These are phyloP conservation scores for Littorina saxatilis DNA, from an alignment of 1,140 invertebrate genomes.

Conservation along the genomic window DNA sequence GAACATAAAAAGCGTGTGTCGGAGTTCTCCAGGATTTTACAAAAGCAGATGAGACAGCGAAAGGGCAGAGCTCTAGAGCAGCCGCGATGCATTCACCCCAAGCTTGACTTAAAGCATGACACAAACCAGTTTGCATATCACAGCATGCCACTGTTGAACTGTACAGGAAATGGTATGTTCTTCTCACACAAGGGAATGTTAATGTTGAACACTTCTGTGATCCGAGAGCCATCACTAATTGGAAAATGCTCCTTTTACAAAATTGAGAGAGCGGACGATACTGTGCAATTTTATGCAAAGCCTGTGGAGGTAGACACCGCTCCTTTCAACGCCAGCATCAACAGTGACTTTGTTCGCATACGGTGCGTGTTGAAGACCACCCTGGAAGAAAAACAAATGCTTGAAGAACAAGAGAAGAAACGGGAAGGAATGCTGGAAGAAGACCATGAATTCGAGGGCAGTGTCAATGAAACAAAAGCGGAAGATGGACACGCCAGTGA, in stretches of 20 bases:
- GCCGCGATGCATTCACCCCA: constrained; percentile 47
- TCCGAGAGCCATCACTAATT: constrained; percentile 25
- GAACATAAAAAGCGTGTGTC: neutral
- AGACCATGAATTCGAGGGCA: too few species aligned
- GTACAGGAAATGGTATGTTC: constrained; percentile 53
- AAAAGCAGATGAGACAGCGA: constrained; percentile 26
- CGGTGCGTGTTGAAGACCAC: constrained; percentile 53
- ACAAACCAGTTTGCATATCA: constrained; percentile 57
- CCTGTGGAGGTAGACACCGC: constrained; percentile 39
- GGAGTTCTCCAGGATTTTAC: constrained; percentile 36
- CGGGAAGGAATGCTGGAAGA: neutral
- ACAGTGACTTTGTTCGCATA: constrained; percentile 61
- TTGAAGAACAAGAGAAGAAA: too few species aligned
- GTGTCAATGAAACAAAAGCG: neutral
- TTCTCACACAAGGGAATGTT: constrained; percentile 52
- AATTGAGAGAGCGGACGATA: constrained; percentile 56
- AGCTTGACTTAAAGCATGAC: constrained; percentile 57
- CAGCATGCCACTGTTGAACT: constrained; percentile 51
- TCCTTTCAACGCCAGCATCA: constrained; percentile 53
- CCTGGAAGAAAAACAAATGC: constrained; percentile 33
- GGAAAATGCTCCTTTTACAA: constrained; percentile 52
- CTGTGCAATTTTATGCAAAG: constrained; percentile 52
- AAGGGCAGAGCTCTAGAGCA: constrained; percentile 15
- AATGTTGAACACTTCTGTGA: constrained; percentile 50
- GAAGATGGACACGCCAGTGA: neutral